Percentiles rank a stretch among this genome's conserved stretches.
Evolutionary conservation across 2,888 invertebrate genomes (phyloP).

Genomic region (Scelioninae gen. 1): DNA sequence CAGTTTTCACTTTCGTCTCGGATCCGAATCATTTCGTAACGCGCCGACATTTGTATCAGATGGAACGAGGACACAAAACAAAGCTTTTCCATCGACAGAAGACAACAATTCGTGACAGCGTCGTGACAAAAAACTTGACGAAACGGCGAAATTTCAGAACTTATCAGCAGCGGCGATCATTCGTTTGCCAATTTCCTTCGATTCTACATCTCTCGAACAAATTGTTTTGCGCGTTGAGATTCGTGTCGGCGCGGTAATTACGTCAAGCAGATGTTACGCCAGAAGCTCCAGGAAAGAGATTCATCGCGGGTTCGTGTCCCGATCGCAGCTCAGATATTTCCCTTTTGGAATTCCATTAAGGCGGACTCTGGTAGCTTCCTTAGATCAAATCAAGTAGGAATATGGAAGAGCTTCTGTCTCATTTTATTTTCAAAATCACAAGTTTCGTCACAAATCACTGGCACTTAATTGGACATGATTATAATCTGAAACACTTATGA

Average conservation of each 20-base stretch:
- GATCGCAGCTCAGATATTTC: slow-evolving; percentile 35
- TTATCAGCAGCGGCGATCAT: slow-evolving; percentile 41
- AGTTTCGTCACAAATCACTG: background rate
- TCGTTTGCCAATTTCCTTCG: slow-evolving; percentile 40
- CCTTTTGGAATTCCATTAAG: slow-evolving; percentile 21
- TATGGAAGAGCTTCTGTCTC: background rate
- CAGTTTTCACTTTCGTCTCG: slow-evolving; percentile 27
- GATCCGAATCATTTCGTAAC: slow-evolving; percentile 16
- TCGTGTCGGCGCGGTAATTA: slow-evolving; percentile 62
- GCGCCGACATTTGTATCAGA: slow-evolving; percentile 1
- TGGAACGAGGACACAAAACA: slow-evolving; percentile 6
- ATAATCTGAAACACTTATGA: background rate
- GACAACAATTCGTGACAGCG: slow-evolving; percentile 6
- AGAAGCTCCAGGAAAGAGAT: slow-evolving; percentile 57
- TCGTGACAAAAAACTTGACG: slow-evolving; percentile 42
- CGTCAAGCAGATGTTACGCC: slow-evolving; percentile 56
- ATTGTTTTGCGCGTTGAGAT: slow-evolving; percentile 43
- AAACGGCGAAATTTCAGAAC: slow-evolving; percentile 27
- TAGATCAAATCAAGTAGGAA: slow-evolving; percentile 2
- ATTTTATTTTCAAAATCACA: background rate
- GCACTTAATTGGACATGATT: background rate
- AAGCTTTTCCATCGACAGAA: slow-evolving; percentile 4
- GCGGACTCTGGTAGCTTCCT: slow-evolving; percentile 3
- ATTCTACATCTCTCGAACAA: slow-evolving; percentile 38
- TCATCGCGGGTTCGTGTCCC: slow-evolving; percentile 59